Evolutionary conservation across 1,140 invertebrate species (phyloP), one percentile per base, ranked within the genome.

Genomic region (Chymomyza costata): DNA sequence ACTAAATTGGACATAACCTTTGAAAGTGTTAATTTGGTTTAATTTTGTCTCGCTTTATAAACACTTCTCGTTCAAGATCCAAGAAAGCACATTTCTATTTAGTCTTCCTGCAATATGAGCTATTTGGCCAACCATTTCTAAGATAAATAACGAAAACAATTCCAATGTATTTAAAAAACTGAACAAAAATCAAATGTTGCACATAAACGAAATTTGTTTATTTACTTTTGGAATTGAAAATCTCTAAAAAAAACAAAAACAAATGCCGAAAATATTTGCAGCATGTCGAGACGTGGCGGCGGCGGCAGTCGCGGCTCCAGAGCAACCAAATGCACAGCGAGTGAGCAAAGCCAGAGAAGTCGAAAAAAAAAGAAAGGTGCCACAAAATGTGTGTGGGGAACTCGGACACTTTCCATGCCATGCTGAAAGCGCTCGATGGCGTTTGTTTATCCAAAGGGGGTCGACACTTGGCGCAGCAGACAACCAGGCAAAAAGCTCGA

Each of bases 381-480:
- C 64, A 74, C 54, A 74, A 53, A 64, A 73, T 46, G 52, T 52
- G 67, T 46, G n/a, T 17, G 58, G 46, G 50, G 68, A n/a, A n/a
- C n/a, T n/a, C n/a, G n/a, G n/a, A n/a, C n/a, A n/a, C n/a, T n/a
- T n/a, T 34, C 13, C 3, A n/a, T 10, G 25, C 25, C 25, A 34
- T 3, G 31, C 31, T n/a, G 13, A 34, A 34, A 16, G 51, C 47
- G 50, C 45, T 46, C 35, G 16, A 61, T 61, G 60, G 51, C 56
- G 65, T 55, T 68, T 80, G 69, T 81, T 80, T 80, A 74, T 80
- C 74, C 68, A 73, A 74, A 60, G 68, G 65, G 57, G 74, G 74
- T 80, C 73, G 65, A 78, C 74, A 68, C 56, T 64, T 64, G 54
- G 45, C 40, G n/a, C n/a, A n/a, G n/a, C n/a, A n/a, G n/a, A n/a